Evolutionary conservation across 53 echinoderm and acorn worm species (phyloP), one percentile per base, ranked within the genome.

Genomic region (Temnopleurus reevesii): DNA sequence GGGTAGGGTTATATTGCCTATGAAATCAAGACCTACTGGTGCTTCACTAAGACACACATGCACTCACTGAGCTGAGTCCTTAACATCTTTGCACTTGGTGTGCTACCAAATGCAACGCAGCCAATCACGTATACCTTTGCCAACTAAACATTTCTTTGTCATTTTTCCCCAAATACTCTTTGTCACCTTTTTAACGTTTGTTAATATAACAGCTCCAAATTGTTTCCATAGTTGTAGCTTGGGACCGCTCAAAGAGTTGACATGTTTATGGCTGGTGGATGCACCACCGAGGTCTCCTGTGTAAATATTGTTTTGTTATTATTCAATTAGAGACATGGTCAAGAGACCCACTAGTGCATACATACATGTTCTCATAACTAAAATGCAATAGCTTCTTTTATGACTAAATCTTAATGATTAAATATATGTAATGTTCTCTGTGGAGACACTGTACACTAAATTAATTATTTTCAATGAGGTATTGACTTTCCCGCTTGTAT

Each of bases 41-140:
- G 88, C 88, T 87, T 87, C 88, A 65, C 88, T 87, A 87, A 87
- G 88, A 87, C 88, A 87, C 88, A 87, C 88, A 87, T 87, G 65
- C 88, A 87, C 88, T 87, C 88, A 66, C 88, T 87, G 88, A 87
- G 88, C 88, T 34, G 34, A 66, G 88, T 71, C 76, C 15, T 47
- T 13, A 49, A 60, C 2, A 59, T 35, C 26, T 57, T n/a, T 83
- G 84, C 61, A 38, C 15, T 27, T 60, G 60, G 86, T 33, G 41
- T n/a, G n/a, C n/a, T 12, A 28, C 34, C 59, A 59, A 83, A 85
- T 51, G 86, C 45, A 60, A 60, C 44, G 46, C 86, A 60, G 61
- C 86, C 59, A 85, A 85, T 19, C 60, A 35, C 53, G 31, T 83
- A 23, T 83, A 83, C 83, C 33, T 55, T 15, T 77, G 77, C 77